Conservation (phyloP, 1,140 invertebrate genomes). For the Zeugodacus cucurbitae region DNA sequence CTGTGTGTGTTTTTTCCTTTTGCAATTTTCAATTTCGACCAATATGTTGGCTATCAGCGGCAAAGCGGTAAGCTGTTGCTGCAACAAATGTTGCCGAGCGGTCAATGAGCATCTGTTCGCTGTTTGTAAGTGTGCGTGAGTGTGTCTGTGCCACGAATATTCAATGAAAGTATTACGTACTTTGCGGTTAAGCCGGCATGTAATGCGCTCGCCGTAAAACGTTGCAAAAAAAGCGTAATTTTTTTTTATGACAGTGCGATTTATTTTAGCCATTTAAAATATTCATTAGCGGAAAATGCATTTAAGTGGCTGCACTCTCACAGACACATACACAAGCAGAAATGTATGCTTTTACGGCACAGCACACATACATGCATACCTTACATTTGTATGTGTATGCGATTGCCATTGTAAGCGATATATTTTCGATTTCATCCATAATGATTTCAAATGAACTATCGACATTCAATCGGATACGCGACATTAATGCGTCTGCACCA, state of each 20-base stretch:
- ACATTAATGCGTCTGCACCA: background rate
- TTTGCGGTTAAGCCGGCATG: slow-evolving; percentile 28
- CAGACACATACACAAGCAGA: background rate
- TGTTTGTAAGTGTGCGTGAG: background rate
- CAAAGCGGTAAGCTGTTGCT: slow-evolving; percentile 10
- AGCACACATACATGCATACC: background rate
- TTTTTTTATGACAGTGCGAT: background rate
- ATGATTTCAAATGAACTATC: slow-evolving; percentile 19
- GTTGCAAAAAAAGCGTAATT: background rate
- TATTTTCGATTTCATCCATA: background rate
- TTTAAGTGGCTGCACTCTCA: background rate
- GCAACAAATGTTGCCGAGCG: background rate
- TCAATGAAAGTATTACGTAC: slow-evolving; percentile 35
- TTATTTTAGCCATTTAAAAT: slow-evolving; percentile 38
- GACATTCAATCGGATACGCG: background rate
- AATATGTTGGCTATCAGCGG: background rate
- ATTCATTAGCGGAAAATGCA: slow-evolving; percentile 33
- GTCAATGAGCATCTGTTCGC: background rate
- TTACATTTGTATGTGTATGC: background rate
- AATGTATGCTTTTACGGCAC: background rate
- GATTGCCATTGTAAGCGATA: background rate
- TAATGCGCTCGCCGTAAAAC: slow-evolving; percentile 1
- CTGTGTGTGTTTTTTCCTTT: background rate
- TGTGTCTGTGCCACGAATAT: background rate
- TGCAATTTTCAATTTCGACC: background rate